Evolutionary conservation across 2,888 invertebrate species (phyloP).

Genomic region (Ochropleura leucogaster): DNA sequence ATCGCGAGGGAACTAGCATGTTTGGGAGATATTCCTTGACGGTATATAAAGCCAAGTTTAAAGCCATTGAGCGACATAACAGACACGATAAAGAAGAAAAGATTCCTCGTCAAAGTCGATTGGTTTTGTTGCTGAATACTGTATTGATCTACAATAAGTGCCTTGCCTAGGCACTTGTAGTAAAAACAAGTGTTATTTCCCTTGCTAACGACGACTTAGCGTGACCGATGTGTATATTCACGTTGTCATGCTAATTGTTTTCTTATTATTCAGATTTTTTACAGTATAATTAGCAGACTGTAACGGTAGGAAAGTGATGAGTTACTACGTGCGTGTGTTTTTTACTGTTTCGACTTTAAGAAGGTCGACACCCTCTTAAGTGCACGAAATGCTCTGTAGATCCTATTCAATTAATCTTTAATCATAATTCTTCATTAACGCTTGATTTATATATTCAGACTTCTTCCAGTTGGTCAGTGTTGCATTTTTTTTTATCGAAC

Average conservation of each 20-base stretch:
- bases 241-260: slow-evolving; percentile 30
- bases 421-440: slow-evolving; percentile 5
- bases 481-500: neutral
- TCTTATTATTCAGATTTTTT: slow-evolving; percentile 46
- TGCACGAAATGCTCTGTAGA: slow-evolving; percentile 45
- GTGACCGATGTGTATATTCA: slow-evolving; percentile 34
- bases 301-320: slow-evolving; percentile 60
- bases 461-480: slow-evolving; percentile 4
- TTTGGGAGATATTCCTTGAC: too few relatives aligned
- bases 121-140: neutral
- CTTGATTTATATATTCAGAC: neutral
- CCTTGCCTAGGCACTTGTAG: neutral
- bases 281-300: slow-evolving; percentile 36
- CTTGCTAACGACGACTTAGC: neutral
- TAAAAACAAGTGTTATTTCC: neutral
- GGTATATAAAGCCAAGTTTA: too few relatives aligned
- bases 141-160: too few relatives aligned
- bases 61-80: too few relatives aligned
- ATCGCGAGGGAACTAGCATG: too few relatives aligned
- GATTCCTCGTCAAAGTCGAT: neutral
- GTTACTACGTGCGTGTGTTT: slow-evolving; percentile 28
- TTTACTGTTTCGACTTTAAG: slow-evolving; percentile 35
- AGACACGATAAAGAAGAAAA: too few relatives aligned
- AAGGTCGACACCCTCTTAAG: slow-evolving; percentile 43
- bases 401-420: slow-evolving; percentile 7